These are phyloP conservation scores for Hyperoodon ampullatus DNA, from an alignment of 2,113 vertebrate species.

Conservation along the genomic window DNA sequence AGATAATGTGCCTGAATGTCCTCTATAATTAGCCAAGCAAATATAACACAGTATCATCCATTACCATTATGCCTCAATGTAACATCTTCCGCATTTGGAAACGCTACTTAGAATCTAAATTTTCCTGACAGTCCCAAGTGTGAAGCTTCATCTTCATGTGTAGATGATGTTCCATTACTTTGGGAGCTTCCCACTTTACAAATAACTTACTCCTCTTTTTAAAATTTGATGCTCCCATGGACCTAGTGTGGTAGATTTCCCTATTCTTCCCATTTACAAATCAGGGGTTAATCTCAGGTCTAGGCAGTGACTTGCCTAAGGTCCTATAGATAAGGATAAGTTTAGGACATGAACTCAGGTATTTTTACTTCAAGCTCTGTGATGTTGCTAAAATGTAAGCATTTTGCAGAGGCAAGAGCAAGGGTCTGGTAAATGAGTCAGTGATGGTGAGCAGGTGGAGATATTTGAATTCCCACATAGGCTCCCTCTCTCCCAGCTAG, in stretches of 20 bases:
- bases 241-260: background rate
- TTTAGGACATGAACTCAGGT: background rate
- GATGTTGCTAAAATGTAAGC: background rate
- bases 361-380: background rate
- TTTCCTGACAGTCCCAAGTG: background rate
- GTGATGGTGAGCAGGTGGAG: background rate
- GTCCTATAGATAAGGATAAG: background rate
- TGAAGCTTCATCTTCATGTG: background rate
- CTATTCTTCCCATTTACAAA: constrained; percentile 31
- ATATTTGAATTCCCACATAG: background rate
- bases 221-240: background rate
- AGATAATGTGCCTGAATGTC: background rate
- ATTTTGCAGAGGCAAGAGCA: background rate
- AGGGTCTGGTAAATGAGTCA: background rate
- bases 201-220: background rate
- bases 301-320: background rate
- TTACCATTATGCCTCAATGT: background rate
- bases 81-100: constrained; percentile 1
- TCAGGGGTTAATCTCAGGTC: background rate
- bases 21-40: background rate
- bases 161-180: constrained; percentile 1
- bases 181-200: background rate
- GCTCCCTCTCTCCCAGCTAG: background rate
- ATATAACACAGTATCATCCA: background rate
- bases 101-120: background rate